phyloP scores from a whole-genome alignment of 2,888 invertebrate species.

The Autographa gamma region DNA sequence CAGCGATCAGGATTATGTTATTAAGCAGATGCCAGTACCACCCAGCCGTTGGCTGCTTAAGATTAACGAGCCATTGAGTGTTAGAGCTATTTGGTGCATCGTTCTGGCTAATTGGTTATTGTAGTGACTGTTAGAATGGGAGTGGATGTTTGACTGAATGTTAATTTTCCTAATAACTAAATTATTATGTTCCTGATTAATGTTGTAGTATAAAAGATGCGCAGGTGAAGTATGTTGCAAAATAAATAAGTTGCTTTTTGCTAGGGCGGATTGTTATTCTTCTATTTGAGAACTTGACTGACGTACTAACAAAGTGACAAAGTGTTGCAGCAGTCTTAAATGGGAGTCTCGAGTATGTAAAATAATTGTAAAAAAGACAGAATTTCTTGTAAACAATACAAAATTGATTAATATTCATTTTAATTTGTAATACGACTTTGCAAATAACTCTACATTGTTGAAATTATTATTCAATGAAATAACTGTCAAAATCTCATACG shows the following conservation, averaged over 20 bases:
- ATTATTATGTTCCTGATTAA: too few relatives aligned
- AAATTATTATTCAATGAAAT: not conserved
- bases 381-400: too few relatives aligned
- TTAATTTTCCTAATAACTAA: too few relatives aligned
- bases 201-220: too few relatives aligned
- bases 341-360: too few relatives aligned
- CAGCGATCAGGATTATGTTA: constrained; percentile 81
- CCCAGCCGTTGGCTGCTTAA: constrained; percentile 69
- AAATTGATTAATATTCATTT: not conserved
- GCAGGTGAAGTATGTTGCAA: too few relatives aligned
- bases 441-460: not conserved
- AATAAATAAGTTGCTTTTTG: too few relatives aligned
- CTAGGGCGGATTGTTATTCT: too few relatives aligned
- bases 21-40: constrained; percentile 78
- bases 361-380: too few relatives aligned
- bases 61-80: constrained; percentile 63
- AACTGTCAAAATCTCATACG: not conserved
- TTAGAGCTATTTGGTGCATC: constrained; percentile 12
- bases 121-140: not conserved
- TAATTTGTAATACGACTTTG: not conserved
- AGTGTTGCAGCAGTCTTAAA: too few relatives aligned
- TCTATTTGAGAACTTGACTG: too few relatives aligned
- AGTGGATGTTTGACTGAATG: not conserved
- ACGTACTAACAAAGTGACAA: too few relatives aligned
- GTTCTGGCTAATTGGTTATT: constrained; percentile 30